These are phyloP conservation scores for Molossus molossus DNA, from an alignment of 2,797 vertebrate genomes.

Conservation along the genomic window DNA sequence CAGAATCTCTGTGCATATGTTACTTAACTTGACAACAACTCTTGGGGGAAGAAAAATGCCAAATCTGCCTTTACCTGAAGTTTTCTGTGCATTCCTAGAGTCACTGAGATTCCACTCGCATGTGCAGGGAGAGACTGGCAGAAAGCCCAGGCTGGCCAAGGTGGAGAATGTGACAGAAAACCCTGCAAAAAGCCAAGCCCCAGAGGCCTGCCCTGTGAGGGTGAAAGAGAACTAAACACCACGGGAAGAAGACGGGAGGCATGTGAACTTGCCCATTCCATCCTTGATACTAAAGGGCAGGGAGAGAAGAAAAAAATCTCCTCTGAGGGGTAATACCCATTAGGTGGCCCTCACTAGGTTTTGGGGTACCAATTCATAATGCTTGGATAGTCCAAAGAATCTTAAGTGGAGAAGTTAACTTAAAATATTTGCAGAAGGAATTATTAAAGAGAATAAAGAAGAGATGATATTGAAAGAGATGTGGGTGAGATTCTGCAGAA, in stretches of 20 bases:
- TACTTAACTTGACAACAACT: neutral
- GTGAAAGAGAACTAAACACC: neutral
- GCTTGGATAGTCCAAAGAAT: neutral
- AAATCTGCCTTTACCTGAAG: neutral
- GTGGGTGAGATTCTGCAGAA: neutral
- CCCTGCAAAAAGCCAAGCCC: neutral
- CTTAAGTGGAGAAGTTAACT: neutral
- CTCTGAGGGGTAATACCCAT: neutral
- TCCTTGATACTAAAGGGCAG: neutral
- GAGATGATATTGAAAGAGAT: neutral
- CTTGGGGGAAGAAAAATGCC: neutral
- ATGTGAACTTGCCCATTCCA: neutral
- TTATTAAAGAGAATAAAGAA: neutral
- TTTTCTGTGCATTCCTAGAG: neutral
- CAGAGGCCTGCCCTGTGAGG: neutral
- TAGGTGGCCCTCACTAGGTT: neutral
- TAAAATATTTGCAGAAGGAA: neutral
- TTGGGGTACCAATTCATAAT: neutral
- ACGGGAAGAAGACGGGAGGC: neutral
- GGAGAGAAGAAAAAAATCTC: neutral
- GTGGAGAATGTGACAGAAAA: neutral
- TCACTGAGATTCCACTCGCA: neutral
- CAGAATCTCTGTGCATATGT: neutral
- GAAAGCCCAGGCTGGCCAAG: neutral
- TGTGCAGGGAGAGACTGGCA: neutral